phyloP scores from a whole-genome alignment of 2,888 invertebrate genomes.

The Dasypolia templi region DNA sequence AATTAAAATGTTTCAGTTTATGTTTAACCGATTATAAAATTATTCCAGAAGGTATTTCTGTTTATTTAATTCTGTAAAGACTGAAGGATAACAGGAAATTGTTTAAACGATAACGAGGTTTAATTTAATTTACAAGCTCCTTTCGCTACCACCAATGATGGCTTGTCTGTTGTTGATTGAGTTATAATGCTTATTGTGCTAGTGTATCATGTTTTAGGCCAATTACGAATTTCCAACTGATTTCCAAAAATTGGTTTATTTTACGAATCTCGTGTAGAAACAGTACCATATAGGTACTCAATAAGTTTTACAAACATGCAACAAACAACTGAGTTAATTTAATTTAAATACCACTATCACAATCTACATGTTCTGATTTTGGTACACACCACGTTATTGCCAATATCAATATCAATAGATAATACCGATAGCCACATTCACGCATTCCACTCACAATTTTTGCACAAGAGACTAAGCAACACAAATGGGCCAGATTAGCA shows the following conservation, averaged over 20 bases:
- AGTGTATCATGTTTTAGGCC: not conserved
- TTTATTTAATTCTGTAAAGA: not conserved
- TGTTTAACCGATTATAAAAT: conserved; percentile 6
- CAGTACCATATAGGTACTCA: no score
- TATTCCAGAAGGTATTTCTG: conserved; percentile 11
- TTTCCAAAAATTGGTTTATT: not conserved
- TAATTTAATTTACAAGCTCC: conserved; percentile 38
- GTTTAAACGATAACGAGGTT: conserved; percentile 23
- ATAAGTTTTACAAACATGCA: no score
- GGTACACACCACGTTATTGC: not conserved
- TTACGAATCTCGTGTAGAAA: not conserved
- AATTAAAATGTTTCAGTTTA: conserved; percentile 14
- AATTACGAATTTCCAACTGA: not conserved
- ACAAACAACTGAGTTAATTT: no score
- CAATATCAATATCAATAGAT: not conserved
- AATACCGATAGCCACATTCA: no score
- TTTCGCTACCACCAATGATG: conserved; percentile 12
- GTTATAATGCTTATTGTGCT: conserved; percentile 12
- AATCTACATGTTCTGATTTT: no score
- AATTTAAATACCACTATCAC: no score
- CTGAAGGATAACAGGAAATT: not conserved
- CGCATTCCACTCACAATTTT: conserved; percentile 8
- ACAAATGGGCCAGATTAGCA: conserved; percentile 55
- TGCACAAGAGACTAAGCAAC: conserved; percentile 31
- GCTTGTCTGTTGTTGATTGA: conserved; percentile 30